Conservation (phyloP, 1,140 invertebrate species). For the Anastatus disparis region DNA sequence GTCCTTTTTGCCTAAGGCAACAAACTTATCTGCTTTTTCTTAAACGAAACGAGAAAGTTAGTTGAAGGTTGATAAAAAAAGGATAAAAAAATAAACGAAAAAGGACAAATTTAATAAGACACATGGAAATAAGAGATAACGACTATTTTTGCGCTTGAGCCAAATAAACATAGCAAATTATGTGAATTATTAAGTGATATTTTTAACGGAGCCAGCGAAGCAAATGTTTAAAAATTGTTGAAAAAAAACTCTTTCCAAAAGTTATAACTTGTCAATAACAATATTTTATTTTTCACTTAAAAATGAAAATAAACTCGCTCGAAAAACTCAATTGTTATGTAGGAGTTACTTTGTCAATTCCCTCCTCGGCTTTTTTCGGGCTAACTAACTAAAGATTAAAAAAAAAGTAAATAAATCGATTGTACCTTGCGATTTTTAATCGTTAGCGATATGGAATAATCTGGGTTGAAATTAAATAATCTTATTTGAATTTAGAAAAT, state of each 20-base stretch:
- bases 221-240: constrained; percentile 31
- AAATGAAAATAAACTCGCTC: constrained; percentile 8
- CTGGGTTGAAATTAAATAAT: too few species aligned
- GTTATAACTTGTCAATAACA: not conserved
- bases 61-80: too few species aligned
- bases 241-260: not conserved
- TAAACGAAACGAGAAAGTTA: constrained; percentile 1
- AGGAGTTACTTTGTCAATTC: constrained; percentile 19
- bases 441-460: too few species aligned
- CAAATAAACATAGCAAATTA: constrained; percentile 35
- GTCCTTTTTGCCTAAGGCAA: not conserved
- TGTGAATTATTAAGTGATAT: constrained; percentile 31
- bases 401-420: constrained; percentile 1
- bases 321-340: constrained; percentile 15
- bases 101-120: constrained; percentile 19
- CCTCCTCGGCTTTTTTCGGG: constrained; percentile 11
- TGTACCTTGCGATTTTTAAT: constrained; percentile 6
- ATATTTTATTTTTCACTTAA: not conserved
- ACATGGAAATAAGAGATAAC: constrained; percentile 16
- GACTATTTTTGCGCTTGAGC: constrained; percentile 40
- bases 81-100: not conserved
- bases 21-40: constrained; percentile 17
- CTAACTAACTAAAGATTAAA: not conserved
- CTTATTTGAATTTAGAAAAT: too few species aligned
- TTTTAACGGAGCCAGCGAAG: constrained; percentile 2